Conservation (phyloP, 2,888 invertebrate species). For the Carabus problematicus region DNA sequence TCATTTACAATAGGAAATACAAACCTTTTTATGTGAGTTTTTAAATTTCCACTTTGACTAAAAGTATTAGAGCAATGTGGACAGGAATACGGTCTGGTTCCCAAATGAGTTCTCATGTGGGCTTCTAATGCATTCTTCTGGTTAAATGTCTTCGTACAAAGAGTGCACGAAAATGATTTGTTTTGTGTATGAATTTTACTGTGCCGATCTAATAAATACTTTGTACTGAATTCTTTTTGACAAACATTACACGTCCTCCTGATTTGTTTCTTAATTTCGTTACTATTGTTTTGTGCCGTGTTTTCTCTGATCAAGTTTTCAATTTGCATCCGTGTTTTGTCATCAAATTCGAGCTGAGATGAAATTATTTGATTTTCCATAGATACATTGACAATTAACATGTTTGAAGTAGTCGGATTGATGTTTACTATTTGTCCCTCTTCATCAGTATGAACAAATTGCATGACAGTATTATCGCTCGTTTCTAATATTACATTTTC, state of each 20-base stretch:
- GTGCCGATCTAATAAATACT: constrained; percentile 55
- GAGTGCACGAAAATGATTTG: constrained; percentile 64
- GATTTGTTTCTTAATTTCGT: constrained; percentile 36
- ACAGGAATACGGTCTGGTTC: constrained; percentile 65
- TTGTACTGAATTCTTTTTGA: constrained; percentile 53
- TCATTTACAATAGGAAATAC: neutral
- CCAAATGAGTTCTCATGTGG: constrained; percentile 67
- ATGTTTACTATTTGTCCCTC: constrained; percentile 34
- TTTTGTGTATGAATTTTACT: constrained; percentile 65
- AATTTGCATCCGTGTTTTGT: constrained; percentile 32
- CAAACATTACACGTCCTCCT: constrained; percentile 54
- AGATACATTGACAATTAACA: constrained; percentile 30
- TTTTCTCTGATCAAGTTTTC: constrained; percentile 33
- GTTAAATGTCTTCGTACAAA: constrained; percentile 67
- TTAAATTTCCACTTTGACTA: constrained; percentile 66
- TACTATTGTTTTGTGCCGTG: constrained; percentile 22
- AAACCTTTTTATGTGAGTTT: constrained; percentile 66
- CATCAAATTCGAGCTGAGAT: constrained; percentile 28
- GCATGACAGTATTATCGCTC: constrained; percentile 29
- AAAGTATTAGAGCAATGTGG: constrained; percentile 67
- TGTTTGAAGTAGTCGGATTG: constrained; percentile 28
- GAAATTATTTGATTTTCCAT: constrained; percentile 34
- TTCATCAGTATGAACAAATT: constrained; percentile 32
- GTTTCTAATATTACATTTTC: constrained; percentile 34
- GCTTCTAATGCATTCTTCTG: constrained; percentile 67